Percentiles rank a stretch among this genome's conserved stretches.
Conservation (phyloP, 1,140 invertebrate species). For the Mamestra configurata region DNA sequence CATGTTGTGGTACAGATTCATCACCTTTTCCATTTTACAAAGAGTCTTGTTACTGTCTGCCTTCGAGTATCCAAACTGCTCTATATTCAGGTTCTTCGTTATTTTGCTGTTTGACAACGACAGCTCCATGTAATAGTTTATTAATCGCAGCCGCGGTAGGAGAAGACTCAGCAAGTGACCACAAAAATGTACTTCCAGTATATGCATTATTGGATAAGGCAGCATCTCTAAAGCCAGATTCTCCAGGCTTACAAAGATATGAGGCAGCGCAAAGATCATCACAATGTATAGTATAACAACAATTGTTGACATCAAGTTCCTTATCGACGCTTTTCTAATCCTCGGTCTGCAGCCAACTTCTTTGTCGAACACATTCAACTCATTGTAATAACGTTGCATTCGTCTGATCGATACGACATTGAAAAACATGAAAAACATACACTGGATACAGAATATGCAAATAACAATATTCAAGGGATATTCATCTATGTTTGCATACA, state of each 20-base stretch:
- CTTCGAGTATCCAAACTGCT: slow-evolving; percentile 9
- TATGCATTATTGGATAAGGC: slow-evolving; percentile 52
- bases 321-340: slow-evolving; percentile 44
- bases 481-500: background rate
- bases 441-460: slow-evolving; percentile 33
- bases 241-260: background rate
- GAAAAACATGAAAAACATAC: slow-evolving; percentile 49
- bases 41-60: slow-evolving; percentile 23
- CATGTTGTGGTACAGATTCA: slow-evolving; percentile 72
- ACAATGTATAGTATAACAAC: slow-evolving; percentile 33
- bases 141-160: slow-evolving; percentile 59
- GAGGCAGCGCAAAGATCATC: slow-evolving; percentile 35
- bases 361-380: slow-evolving; percentile 60
- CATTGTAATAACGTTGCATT: slow-evolving; percentile 57
- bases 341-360: slow-evolving; percentile 61
- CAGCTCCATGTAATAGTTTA: slow-evolving; percentile 63
- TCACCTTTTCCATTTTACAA: slow-evolving; percentile 68
- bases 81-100: slow-evolving; percentile 21
- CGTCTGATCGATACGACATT: slow-evolving; percentile 55
- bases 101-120: slow-evolving; percentile 54
- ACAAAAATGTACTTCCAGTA: slow-evolving; percentile 64
- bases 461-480: slow-evolving; percentile 5
- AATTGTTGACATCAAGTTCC: slow-evolving; percentile 44
- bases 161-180: slow-evolving; percentile 66
- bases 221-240: slow-evolving; percentile 32